Conservation (phyloP, 2,888 invertebrate genomes). For the Incurvaria masculella region DNA sequence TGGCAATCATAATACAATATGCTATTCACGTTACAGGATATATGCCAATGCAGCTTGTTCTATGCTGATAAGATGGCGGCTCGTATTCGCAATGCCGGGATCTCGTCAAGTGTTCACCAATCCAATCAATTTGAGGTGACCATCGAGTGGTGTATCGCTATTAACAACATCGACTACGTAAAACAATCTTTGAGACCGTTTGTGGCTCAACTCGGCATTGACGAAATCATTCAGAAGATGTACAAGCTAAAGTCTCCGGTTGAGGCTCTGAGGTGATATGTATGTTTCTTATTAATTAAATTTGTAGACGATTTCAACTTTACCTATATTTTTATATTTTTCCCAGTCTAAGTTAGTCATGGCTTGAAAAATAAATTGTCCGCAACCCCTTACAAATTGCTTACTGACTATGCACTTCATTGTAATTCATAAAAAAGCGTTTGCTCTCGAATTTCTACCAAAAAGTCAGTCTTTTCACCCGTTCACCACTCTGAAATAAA, state of each 20-base stretch:
- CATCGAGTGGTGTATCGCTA: slow-evolving; percentile 88
- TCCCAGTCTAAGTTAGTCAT: no score
- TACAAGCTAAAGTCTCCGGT: slow-evolving; percentile 69
- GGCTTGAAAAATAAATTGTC: no score
- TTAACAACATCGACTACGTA: slow-evolving; percentile 97
- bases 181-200: slow-evolving; percentile 82
- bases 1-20: no score
- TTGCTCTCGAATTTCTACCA: no score
- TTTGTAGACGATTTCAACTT: no score
- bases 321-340: no score
- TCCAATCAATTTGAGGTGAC: slow-evolving; percentile 74
- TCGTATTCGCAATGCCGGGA: slow-evolving; percentile 66
- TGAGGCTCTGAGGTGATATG: slow-evolving; percentile 74
- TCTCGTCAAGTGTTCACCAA: slow-evolving; percentile 60
- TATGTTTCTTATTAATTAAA: no score
- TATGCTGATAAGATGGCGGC: slow-evolving; percentile 85
- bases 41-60: slow-evolving; percentile 88
- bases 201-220: slow-evolving; percentile 79
- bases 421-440: no score
- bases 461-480: no score
- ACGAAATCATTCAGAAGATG: slow-evolving; percentile 68
- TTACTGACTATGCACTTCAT: no score
- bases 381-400: no score
- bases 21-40: slow-evolving; percentile 73
- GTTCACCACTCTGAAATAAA: no score